Evolutionary conservation across 2,113 vertebrate genomes (phyloP).

Genomic region (Chloebia gouldiae): DNA sequence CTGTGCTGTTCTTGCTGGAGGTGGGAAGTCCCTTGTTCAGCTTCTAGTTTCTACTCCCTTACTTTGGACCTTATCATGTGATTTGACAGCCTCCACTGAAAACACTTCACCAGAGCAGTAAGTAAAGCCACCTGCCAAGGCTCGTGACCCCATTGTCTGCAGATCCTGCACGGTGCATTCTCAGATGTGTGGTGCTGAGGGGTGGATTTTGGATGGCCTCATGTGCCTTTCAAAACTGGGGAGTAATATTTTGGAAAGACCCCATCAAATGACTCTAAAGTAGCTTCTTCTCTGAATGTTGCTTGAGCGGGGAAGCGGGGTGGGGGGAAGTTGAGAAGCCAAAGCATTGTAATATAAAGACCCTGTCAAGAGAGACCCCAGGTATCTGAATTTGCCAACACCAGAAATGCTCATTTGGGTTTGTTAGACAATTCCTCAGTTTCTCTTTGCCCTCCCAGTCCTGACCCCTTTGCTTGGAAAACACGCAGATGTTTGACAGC

Average conservation of each 20-base stretch:
- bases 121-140: neutral
- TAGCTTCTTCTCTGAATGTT: neutral
- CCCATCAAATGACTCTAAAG: neutral
- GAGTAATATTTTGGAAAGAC: neutral
- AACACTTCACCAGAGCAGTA: no score
- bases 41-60: fast-evolving
- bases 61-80: neutral
- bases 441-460: neutral
- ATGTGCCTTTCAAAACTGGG: neutral
- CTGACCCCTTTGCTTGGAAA: neutral
- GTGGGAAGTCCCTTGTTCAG: neutral
- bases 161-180: neutral
- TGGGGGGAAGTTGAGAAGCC: neutral
- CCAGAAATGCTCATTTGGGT: neutral
- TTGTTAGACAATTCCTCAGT: neutral
- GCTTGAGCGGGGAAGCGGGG: neutral
- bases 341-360: neutral
- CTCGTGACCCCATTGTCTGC: neutral
- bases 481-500: neutral
- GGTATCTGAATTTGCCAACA: neutral
- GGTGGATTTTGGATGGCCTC: fast-evolving
- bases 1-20: neutral
- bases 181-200: neutral
- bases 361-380: neutral
- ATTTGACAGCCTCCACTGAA: neutral